phyloP scores from a whole-genome alignment of 2,888 invertebrate genomes.

The Griposia aprilina region DNA sequence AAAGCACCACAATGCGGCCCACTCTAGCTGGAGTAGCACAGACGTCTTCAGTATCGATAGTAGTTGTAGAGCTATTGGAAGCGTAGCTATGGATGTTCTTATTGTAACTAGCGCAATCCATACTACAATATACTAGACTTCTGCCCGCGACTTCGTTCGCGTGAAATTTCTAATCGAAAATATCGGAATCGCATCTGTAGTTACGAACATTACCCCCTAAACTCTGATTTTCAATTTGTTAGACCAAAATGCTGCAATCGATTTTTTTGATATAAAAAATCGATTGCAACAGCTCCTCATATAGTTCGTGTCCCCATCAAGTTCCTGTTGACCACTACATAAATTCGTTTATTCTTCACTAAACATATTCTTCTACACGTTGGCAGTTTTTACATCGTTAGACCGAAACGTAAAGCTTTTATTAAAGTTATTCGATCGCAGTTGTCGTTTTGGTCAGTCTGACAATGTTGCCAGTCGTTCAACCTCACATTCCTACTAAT shows the following conservation, averaged over 20 bases:
- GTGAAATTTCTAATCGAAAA: not conserved
- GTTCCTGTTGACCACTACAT: too few species aligned
- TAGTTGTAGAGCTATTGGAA: constrained; percentile 23
- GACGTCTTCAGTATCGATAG: constrained; percentile 40
- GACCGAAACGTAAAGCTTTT: too few species aligned
- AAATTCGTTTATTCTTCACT: too few species aligned
- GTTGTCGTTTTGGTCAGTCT: not conserved
- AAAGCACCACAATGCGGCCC: constrained; percentile 36
- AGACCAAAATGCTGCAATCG: too few species aligned
- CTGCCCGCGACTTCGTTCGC: not conserved
- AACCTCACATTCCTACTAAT: not conserved
- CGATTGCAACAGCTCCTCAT: too few species aligned
- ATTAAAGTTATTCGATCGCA: too few species aligned
- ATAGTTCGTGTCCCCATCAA: too few species aligned
- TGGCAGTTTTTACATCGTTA: too few species aligned
- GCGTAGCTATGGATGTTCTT: not conserved
- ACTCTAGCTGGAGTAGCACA: constrained; percentile 14
- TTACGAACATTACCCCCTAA: not conserved
- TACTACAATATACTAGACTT: not conserved
- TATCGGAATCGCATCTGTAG: not conserved
- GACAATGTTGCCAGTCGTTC: not conserved
- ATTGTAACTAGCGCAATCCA: not conserved
- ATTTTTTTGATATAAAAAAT: too few species aligned
- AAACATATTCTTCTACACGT: too few species aligned
- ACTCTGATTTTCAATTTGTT: too few species aligned